These are phyloP conservation scores for Temnothorax rugatulus DNA, from an alignment of 2,888 invertebrate genomes.

Conservation along the genomic window DNA sequence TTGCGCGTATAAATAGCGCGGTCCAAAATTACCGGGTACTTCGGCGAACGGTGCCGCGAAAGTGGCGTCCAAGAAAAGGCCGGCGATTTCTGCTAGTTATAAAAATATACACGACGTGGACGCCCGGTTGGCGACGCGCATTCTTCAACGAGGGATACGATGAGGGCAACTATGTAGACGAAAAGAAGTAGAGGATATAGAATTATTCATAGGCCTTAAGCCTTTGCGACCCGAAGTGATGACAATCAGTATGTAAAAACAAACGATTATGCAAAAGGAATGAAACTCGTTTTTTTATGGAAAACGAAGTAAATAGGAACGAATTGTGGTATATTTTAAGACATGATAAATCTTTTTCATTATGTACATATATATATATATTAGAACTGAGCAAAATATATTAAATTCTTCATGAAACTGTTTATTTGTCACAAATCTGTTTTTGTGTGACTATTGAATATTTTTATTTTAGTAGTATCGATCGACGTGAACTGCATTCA, in stretches of 20 bases:
- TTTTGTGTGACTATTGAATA: background rate
- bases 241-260: background rate
- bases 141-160: slow-evolving; percentile 18
- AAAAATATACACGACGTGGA: slow-evolving; percentile 40
- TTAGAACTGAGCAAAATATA: background rate
- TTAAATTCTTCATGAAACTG: background rate
- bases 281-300: background rate
- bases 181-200: background rate
- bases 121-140: slow-evolving; percentile 19
- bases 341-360: background rate
- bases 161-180: background rate
- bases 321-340: background rate
- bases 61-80: slow-evolving; percentile 63
- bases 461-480: slow-evolving; percentile 12
- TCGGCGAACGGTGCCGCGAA: slow-evolving; percentile 73
- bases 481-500: background rate
- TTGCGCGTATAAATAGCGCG: slow-evolving; percentile 77
- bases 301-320: background rate
- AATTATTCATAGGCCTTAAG: slow-evolving; percentile 12
- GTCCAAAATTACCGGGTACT: slow-evolving; percentile 78
- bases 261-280: background rate
- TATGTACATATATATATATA: background rate
- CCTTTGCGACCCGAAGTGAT: background rate
- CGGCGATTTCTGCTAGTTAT: slow-evolving; percentile 51
- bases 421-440: background rate